Base-by-base conservation (phyloP, 2,888 invertebrate genomes). In the Euzetes globulus region DNA sequence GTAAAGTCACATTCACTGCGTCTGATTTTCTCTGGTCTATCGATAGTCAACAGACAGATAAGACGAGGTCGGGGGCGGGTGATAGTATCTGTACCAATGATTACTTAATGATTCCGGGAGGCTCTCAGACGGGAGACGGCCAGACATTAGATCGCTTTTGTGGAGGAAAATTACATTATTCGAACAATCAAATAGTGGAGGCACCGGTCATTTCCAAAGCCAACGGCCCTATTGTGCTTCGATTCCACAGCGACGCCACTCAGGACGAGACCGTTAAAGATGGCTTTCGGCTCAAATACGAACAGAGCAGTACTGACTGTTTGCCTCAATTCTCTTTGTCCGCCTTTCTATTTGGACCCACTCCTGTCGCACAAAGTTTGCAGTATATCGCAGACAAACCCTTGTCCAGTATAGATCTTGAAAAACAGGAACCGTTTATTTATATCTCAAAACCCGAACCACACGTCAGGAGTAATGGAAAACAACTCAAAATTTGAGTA, bases 71-170 rank as follows among this genome's bases (percentile, higher is more conserved):
- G 1, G 77, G 50, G 19, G 74, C 68, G 25, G 75, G 77, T 2
- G 77, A 76, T 65, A 33, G 45, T 1, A 47, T 55, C 17, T 77
- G 77, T 37, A 3, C 41, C 13, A 27, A 22, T 25, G 77, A 77
- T 71, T 77, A 76, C 33, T 68, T 77, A 3, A 45, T 75, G 65
- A 75, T 77, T 37, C 70, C 76, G 1, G 75, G 50, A 6, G 76
- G 47, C 9, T 76, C 75, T 17, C 52, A 55, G 17, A 75, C 60
- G 9, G 76, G 76, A 15, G 75, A 75, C 22, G 70, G 70, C 0
- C 65, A 6, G 6, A 77, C 75, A 17, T 71, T 50, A 17, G 77
- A 77, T 74, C 73, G 77, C 9, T 77, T 63, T 65, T 77, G 76
- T 72, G 77, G 76, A 15, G 72, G 74, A 25, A 29, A 37, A 63